Conservation (phyloP, 2,113 vertebrate genomes). For the Menura novaehollandiae region DNA sequence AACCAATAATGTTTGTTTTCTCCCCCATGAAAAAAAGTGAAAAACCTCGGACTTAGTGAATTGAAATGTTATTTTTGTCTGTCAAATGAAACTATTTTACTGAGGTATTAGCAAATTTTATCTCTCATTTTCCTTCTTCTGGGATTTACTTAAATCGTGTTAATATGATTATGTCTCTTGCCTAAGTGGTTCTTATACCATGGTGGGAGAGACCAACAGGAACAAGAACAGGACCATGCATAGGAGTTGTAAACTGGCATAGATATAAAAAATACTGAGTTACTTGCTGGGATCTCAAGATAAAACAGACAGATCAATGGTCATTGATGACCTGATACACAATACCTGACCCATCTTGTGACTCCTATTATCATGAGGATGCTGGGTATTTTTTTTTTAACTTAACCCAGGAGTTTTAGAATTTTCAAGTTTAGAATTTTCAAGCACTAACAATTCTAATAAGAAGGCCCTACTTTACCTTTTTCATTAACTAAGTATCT, state of each 20-base stretch:
- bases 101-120: background rate
- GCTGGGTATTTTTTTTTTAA: background rate
- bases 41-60: background rate
- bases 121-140: background rate
- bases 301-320: background rate
- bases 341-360: rapidly evolving
- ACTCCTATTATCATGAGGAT: background rate
- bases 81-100: background rate
- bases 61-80: background rate
- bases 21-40: background rate
- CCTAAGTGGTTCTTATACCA: background rate
- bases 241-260: background rate
- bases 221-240: background rate
- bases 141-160: background rate
- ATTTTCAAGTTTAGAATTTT: background rate
- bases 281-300: background rate
- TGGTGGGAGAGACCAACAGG: background rate
- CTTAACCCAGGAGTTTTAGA: background rate
- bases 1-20: rapidly evolving
- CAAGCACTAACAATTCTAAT: background rate
- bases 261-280: background rate
- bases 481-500: background rate
- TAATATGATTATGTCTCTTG: background rate
- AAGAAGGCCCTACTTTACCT: background rate
- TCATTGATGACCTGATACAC: background rate